Conservation (phyloP, 1,140 invertebrate genomes). For the Diploscapter pachys region DNA sequence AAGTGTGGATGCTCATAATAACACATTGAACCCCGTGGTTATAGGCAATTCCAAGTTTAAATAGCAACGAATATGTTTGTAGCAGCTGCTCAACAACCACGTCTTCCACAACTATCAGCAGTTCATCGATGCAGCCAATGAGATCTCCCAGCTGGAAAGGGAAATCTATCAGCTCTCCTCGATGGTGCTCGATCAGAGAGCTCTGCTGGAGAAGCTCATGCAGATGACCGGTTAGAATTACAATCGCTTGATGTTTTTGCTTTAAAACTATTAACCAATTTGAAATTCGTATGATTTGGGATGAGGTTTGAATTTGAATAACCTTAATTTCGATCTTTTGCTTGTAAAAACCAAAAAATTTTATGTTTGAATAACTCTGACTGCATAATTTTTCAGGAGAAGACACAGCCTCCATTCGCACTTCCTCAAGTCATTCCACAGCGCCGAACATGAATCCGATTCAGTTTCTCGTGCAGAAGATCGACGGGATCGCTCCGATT, state of each 20-base stretch:
- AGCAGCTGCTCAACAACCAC: slow-evolving; percentile 50
- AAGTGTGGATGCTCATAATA: too few species aligned
- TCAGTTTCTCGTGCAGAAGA: slow-evolving; percentile 65
- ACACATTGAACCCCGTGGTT: too few species aligned
- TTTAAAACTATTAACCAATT: neutral
- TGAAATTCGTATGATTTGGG: neutral
- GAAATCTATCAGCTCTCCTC: slow-evolving; percentile 98
- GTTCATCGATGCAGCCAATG: slow-evolving; percentile 57
- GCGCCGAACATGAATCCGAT: slow-evolving; percentile 62
- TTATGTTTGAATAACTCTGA: too few species aligned
- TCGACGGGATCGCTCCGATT: slow-evolving; percentile 59
- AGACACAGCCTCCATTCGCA: slow-evolving; percentile 69
- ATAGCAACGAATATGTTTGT: too few species aligned
- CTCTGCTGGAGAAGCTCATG: slow-evolving; percentile 75
- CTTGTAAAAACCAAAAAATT: too few species aligned
- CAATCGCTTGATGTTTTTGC: neutral
- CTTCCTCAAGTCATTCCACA: slow-evolving; percentile 21
- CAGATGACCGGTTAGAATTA: slow-evolving; percentile 61
- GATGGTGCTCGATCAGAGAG: slow-evolving; percentile 86
- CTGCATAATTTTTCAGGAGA: slow-evolving; percentile 5
- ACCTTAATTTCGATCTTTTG: too few species aligned
- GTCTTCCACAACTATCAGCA: slow-evolving; percentile 58
- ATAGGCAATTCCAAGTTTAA: too few species aligned
- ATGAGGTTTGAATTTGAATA: too few species aligned
- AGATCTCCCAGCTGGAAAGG: slow-evolving; percentile 72